Evolutionary conservation across 1,140 invertebrate genomes (phyloP).

Genomic region (Helicoverpa zea): DNA sequence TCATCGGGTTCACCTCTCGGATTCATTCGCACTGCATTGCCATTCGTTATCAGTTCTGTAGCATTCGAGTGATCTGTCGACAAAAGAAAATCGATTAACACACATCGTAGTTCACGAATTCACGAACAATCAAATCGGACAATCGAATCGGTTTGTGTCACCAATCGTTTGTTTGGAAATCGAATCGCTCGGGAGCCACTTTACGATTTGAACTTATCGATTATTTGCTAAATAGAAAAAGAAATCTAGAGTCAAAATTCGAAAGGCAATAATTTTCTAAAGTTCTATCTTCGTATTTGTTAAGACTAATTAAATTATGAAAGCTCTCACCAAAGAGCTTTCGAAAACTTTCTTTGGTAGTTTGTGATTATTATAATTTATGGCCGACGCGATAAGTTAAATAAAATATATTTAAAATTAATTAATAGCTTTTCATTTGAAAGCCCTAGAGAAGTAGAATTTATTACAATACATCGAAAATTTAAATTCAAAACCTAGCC

Average conservation of each 20-base stretch:
- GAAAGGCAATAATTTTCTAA: not conserved
- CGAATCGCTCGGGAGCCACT: not conserved
- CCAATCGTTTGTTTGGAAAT: conserved; percentile 14
- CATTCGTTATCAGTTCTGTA: conserved; percentile 69
- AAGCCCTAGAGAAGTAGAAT: too few relatives aligned
- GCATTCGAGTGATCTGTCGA: conserved; percentile 70
- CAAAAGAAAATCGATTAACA: conserved; percentile 36
- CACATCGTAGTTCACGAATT: not conserved
- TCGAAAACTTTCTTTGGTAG: not conserved
- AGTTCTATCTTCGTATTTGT: not conserved
- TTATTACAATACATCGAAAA: too few relatives aligned
- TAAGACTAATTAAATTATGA: not conserved
- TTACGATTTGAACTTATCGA: not conserved
- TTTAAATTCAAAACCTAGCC: too few relatives aligned
- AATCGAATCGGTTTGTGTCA: not conserved
- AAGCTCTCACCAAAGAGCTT: not conserved
- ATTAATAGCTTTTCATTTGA: too few relatives aligned
- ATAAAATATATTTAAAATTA: too few relatives aligned
- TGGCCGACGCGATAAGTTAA: not conserved
- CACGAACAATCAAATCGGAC: not conserved
- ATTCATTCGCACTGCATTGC: conserved; percentile 63
- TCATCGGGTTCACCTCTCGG: conserved; percentile 58
- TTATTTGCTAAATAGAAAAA: not conserved
- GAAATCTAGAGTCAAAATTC: not conserved
- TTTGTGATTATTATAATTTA: not conserved